Evolutionary conservation across 2,888 invertebrate genomes (phyloP), one percentile per base, ranked within the genome.

Genomic region (Drosophila planitibia): DNA sequence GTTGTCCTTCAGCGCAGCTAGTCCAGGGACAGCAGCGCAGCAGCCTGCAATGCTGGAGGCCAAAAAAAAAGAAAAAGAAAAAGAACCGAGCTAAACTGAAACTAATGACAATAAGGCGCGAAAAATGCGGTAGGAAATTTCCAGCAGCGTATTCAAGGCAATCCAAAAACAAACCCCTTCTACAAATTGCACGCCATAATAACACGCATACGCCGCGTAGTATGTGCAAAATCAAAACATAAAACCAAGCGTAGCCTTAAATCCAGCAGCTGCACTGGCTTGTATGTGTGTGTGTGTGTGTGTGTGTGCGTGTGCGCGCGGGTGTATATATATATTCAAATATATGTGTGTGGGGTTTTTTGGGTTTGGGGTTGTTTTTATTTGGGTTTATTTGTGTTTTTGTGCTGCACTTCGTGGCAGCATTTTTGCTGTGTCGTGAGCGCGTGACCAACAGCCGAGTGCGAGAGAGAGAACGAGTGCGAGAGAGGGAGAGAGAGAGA

Each of bases 161-260:
- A 66, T 33, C 6, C 41, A 37, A 35, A 41, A 22, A 44, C 37
- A 30, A 25, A n/a, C 67, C 44, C 14, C 28, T 32, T 41, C 28
- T 33, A 35, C 52, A 19, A 22, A 16, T 33, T 33, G 33, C 33
- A 30, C 35, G 64, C 64, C 74, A 76, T 75, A 77, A 83, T 72
- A 85, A 73, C 74, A 88, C 86, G 86, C 84, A 88, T 83, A 85
- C 89, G 82, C 82, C 80, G 73, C 76, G 80, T 82, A 72, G 78
- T 78, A 83, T 73, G 70, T 65, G 63, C 76, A 75, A 85, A 83
- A 82, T 80, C 83, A 84, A 89, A 86, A 86, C 86, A 84, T 85
- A 85, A 88, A 88, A 80, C 67, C 81, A 72, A 81, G 70, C 74
- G 74, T 59, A 75, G 78, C 69, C 68, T 65, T 70, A 75, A 80